Evolutionary conservation across 2,113 vertebrate genomes (phyloP).

Genomic region (Macquaria ambigua): DNA sequence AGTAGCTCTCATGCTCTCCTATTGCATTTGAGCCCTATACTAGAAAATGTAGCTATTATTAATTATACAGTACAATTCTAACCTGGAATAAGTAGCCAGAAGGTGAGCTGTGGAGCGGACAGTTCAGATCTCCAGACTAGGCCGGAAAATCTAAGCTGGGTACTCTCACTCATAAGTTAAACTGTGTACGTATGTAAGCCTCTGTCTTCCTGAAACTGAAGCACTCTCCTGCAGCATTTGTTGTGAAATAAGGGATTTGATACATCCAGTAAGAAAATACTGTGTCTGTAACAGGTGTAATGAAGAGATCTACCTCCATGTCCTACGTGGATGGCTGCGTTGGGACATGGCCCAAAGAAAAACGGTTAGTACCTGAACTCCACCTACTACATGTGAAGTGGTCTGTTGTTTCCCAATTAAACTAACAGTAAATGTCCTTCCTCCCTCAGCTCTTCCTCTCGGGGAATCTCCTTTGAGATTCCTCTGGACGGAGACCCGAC

Average conservation of each 20-base stretch:
- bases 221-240: background rate
- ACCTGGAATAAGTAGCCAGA: background rate
- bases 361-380: slow-evolving; percentile 84
- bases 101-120: background rate
- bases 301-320: slow-evolving; percentile 94
- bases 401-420: background rate
- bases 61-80: background rate
- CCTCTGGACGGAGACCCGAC: slow-evolving; percentile 92
- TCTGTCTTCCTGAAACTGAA: background rate
- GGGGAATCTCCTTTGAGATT: slow-evolving; percentile 97
- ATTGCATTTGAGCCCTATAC: background rate
- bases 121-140: background rate
- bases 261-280: background rate
- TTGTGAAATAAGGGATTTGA: background rate
- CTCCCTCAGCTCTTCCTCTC: slow-evolving; percentile 87
- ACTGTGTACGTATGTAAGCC: background rate
- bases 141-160: background rate
- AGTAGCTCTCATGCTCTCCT: background rate
- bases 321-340: slow-evolving; percentile 93
- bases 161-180: background rate
- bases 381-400: background rate
- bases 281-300: slow-evolving; percentile 83
- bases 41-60: background rate
- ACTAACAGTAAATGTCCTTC: background rate
- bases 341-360: slow-evolving; percentile 98